Conservation (phyloP, 2,797 vertebrate species). For the Propithecus deckenii region DNA sequence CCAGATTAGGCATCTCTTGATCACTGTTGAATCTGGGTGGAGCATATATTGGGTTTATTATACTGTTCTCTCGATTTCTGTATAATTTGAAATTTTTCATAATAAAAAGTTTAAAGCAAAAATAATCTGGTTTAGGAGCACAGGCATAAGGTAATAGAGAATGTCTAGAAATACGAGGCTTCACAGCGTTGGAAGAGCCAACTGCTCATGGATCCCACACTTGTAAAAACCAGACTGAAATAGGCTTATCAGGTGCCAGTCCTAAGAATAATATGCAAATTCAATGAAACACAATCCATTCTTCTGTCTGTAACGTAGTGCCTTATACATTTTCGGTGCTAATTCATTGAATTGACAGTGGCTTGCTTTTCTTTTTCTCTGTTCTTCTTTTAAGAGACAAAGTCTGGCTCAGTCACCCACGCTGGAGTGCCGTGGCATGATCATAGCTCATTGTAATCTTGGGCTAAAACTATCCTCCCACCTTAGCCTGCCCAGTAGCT, state of each 20-base stretch:
- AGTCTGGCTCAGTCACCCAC: not conserved
- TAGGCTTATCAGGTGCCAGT: not conserved
- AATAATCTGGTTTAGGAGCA: conserved; percentile 16
- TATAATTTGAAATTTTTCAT: conserved; percentile 15
- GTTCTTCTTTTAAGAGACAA: not conserved
- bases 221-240: conserved; percentile 22
- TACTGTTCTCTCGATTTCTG: not conserved
- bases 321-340: conserved; percentile 18
- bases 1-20: not conserved
- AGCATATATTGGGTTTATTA: not conserved
- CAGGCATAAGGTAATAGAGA: not conserved
- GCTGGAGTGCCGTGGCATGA: not conserved
- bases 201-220: not conserved
- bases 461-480: not conserved
- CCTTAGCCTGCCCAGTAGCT: not conserved
- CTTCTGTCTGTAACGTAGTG: not conserved
- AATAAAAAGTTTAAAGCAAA: conserved; percentile 38
- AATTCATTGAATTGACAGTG: not conserved
- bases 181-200: not conserved
- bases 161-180: conserved; percentile 5
- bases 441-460: not conserved
- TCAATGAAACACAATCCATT: conserved; percentile 1
- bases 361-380: not conserved
- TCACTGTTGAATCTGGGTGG: not conserved
- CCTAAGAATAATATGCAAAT: conserved; percentile 13